These are phyloP conservation scores for Drosophila borealis DNA, from an alignment of 2,888 invertebrate genomes.

Conservation along the genomic window DNA sequence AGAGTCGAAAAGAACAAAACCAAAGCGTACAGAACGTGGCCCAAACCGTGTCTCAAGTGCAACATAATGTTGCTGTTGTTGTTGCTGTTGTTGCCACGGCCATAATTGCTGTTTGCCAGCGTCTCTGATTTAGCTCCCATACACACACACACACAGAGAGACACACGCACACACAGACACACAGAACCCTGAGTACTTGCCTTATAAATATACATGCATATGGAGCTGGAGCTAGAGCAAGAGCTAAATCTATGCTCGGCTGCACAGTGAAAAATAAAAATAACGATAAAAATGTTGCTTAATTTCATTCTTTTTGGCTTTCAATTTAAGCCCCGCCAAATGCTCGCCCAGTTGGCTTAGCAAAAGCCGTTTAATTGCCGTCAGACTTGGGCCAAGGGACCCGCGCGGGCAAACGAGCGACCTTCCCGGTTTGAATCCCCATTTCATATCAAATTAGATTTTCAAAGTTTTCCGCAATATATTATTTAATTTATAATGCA, in stretches of 20 bases:
- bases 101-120: constrained; percentile 58
- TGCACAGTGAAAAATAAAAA: constrained; percentile 7
- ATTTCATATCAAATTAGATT: too few relatives aligned
- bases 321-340: too few relatives aligned
- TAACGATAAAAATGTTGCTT: neutral
- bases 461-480: too few relatives aligned
- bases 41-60: constrained; percentile 59
- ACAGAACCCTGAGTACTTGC: constrained; percentile 11
- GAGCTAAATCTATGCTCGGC: constrained; percentile 6
- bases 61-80: constrained; percentile 51
- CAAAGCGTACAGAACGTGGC: constrained; percentile 41
- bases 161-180: constrained; percentile 11
- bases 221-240: constrained; percentile 1
- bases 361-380: too few relatives aligned
- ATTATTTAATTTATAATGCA: too few relatives aligned
- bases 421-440: too few relatives aligned
- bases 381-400: too few relatives aligned
- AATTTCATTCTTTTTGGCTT: neutral
- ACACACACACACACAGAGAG: constrained; percentile 17
- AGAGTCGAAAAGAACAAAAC: constrained; percentile 23
- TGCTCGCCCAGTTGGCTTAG: too few relatives aligned
- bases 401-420: too few relatives aligned
- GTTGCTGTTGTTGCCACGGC: constrained; percentile 47
- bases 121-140: constrained; percentile 56
- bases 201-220: constrained; percentile 30